Evolutionary conservation across 2,888 invertebrate genomes (phyloP).

Genomic region (Blastobasis adustella): DNA sequence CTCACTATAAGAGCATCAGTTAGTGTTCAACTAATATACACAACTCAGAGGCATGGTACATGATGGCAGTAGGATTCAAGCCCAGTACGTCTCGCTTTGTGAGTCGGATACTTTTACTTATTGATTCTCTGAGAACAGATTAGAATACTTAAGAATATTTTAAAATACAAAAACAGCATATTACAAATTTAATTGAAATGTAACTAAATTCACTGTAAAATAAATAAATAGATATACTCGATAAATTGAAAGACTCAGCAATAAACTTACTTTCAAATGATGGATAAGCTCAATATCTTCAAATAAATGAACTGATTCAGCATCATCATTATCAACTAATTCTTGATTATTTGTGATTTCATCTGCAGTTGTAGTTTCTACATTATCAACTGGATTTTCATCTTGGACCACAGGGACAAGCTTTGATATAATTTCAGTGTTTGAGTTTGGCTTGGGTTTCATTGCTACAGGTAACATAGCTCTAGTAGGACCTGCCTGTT

Average conservation of each 20-base stretch:
- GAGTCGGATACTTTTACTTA: too few species aligned
- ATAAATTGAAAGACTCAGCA: not conserved
- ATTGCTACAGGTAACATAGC: slow-evolving; percentile 35
- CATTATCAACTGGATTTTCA: slow-evolving; percentile 19
- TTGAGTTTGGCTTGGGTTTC: slow-evolving; percentile 36
- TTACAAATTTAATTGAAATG: not conserved
- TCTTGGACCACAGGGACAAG: slow-evolving; percentile 42
- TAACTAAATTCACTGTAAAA: not conserved
- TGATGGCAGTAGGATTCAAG: too few species aligned
- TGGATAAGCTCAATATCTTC: slow-evolving; percentile 62
- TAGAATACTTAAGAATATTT: too few species aligned
- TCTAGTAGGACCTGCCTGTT: slow-evolving; percentile 36
- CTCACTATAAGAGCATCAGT: too few species aligned
- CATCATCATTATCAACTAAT: slow-evolving; percentile 30
- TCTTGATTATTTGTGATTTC: slow-evolving; percentile 18
- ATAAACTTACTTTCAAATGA: slow-evolving; percentile 48
- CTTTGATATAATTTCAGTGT: slow-evolving; percentile 38
- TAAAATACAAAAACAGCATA: too few species aligned
- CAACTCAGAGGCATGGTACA: too few species aligned
- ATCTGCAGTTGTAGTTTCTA: slow-evolving; percentile 24
- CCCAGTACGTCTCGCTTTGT: too few species aligned
- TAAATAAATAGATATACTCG: not conserved
- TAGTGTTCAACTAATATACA: too few species aligned
- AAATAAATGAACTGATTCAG: slow-evolving; percentile 58
- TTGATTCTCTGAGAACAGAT: too few species aligned